These are phyloP conservation scores for Halcyon malimbica DNA, from an alignment of 2,113 vertebrate genomes.

Conservation along the genomic window DNA sequence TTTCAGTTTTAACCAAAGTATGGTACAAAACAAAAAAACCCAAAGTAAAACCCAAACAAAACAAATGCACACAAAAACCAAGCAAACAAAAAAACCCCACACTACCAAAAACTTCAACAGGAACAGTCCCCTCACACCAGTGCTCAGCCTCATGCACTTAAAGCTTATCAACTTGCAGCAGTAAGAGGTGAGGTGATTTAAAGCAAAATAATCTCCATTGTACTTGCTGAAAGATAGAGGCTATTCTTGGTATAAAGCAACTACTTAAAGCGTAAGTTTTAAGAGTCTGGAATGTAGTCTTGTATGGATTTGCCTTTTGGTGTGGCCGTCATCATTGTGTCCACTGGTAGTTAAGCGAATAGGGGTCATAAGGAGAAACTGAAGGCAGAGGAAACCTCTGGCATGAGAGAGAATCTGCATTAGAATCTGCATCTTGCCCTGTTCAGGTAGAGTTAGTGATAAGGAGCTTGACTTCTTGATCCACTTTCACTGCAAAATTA, in stretches of 20 bases:
- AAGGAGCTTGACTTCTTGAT: neutral
- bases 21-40: neutral
- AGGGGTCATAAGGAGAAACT: neutral
- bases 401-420: neutral
- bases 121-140: neutral
- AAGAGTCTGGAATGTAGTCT: neutral
- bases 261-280: rapidly evolving
- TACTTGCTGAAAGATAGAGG: neutral
- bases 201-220: neutral
- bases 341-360: neutral
- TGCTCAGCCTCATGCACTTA: neutral
- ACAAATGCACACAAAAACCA: too few species aligned
- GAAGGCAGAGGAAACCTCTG: neutral
- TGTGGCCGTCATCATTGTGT: neutral
- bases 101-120: neutral
- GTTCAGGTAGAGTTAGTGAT: neutral
- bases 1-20: neutral
- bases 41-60: too few species aligned
- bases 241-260: neutral
- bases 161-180: neutral
- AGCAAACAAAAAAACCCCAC: too few species aligned
- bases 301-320: neutral
- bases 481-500: neutral
- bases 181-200: neutral
- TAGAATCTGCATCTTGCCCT: neutral